Percentiles rank a stretch among this genome's conserved stretches.
Evolutionary conservation across 1,140 invertebrate genomes (phyloP).

Genomic region (Pentalonia nigronervosa): DNA sequence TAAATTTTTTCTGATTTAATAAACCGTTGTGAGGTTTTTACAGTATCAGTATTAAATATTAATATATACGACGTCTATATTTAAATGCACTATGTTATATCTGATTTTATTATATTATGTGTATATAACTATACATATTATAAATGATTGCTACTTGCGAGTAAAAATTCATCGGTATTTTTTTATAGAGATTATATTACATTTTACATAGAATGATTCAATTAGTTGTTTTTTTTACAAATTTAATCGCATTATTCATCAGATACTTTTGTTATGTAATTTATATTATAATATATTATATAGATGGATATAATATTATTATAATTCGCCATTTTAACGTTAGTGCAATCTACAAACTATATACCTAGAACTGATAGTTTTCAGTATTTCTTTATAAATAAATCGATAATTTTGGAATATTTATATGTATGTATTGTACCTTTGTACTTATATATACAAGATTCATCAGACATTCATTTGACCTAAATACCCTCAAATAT

Average conservation of each 20-base stretch:
- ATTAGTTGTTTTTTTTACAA: not conserved
- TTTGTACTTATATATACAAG: not conserved
- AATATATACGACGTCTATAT: not conserved
- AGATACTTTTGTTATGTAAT: not conserved
- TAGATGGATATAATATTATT: not conserved
- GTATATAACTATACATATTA: not conserved
- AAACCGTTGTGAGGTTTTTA: not conserved
- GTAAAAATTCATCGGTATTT: not conserved
- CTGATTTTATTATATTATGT: not conserved
- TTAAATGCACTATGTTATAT: constrained; percentile 1
- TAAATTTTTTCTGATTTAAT: not conserved
- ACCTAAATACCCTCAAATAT: constrained; percentile 2
- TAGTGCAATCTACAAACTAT: not conserved
- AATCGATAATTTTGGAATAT: not conserved
- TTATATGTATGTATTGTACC: not conserved
- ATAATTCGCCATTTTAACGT: not conserved
- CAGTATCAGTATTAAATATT: not conserved
- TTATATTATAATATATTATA: not conserved
- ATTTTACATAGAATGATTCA: not conserved
- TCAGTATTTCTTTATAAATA: not conserved
- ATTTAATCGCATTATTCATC: not conserved
- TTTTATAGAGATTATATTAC: not conserved
- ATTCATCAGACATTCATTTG: not conserved
- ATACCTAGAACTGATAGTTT: not conserved
- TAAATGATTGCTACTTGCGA: not conserved